Evolutionary conservation across 1,140 invertebrate genomes (phyloP), one percentile per base, ranked within the genome.

Genomic region (Drosophila ironensis): DNA sequence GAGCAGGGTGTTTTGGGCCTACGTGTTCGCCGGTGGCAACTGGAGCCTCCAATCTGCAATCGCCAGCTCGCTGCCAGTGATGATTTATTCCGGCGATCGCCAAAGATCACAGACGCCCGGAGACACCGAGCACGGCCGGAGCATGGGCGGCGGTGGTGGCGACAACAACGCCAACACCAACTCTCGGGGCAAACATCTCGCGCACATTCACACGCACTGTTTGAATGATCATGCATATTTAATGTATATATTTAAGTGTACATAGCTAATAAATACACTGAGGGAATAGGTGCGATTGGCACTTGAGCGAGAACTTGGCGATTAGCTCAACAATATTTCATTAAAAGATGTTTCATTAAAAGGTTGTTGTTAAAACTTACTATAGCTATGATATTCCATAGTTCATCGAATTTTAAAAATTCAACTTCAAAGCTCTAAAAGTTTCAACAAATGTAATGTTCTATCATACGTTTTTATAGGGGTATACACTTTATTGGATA

Each of bases 81-180:
- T 82, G 72, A 82, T 80, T 80, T 76, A 75, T 80, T 51, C 22
- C 19, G 24, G 5, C 66, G 52, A 69, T 59, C 52, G 40, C 19
- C 64, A 69, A 69, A 69, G 64, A 69, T 69, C 64, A 69, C 44
- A 48, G 51, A 42, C 44, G 28, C 12, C 8, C 6, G 6, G 54
- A n/a, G 19, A 14, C 16, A 48, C 28, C 16, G 30, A 30, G 45
- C 46, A 37, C 35, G 14, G 38, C 8, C 54, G 11, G 61, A 41
- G 51, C 68, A 48, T 42, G 25, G 52, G 35, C 9, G 27, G 17
- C 16, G 25, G 16, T 12, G 9, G 17, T 19, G 25, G 6, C 37
- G 64, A 50, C 52, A 48, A 69, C 38, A 69, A 57, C 50, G 57
- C 66, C 12, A 17, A 64, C 27, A 66, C 47, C 12, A 22, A 22